Percentiles rank a stretch among this genome's conserved stretches.
Conservation (phyloP, 2,797 vertebrate genomes). For the Semaprochilodus insignis region DNA sequence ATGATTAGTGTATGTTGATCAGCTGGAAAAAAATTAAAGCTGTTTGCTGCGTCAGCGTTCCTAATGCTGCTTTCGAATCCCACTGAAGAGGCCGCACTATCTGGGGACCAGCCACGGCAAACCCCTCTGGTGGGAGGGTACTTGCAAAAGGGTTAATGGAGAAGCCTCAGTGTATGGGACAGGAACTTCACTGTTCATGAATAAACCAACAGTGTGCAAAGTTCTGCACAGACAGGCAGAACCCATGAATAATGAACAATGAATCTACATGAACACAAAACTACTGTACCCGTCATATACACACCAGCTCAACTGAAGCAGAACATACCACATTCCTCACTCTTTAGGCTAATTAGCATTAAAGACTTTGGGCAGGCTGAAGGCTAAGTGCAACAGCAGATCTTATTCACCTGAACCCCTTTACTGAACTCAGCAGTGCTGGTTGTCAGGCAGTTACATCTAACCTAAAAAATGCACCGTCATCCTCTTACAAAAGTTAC, state of each 20-base stretch:
- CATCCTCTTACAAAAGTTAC: background rate
- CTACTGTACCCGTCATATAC: background rate
- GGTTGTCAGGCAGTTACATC: background rate
- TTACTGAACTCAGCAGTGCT: background rate
- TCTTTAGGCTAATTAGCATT: background rate
- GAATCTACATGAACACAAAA: slow-evolving; percentile 27
- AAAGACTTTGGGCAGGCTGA: background rate
- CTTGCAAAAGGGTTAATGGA: background rate
- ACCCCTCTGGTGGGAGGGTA: no score
- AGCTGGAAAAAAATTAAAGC: no score
- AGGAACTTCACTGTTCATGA: slow-evolving; percentile 30
- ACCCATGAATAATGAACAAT: slow-evolving; percentile 37
- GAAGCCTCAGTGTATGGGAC: slow-evolving; percentile 9
- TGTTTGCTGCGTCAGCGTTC: no score
- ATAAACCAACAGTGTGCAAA: slow-evolving; percentile 33
- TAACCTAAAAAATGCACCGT: background rate
- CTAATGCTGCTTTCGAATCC: no score
- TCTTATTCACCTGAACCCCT: background rate
- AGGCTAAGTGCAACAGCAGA: background rate
- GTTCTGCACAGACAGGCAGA: slow-evolving; percentile 12
- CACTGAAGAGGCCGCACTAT: no score
- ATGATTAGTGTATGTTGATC: no score
- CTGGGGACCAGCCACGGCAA: no score
- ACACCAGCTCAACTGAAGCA: background rate
- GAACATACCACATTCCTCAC: background rate